Base-by-base conservation (phyloP, 1,140 invertebrate genomes). In the Drosophila pandora region DNA sequence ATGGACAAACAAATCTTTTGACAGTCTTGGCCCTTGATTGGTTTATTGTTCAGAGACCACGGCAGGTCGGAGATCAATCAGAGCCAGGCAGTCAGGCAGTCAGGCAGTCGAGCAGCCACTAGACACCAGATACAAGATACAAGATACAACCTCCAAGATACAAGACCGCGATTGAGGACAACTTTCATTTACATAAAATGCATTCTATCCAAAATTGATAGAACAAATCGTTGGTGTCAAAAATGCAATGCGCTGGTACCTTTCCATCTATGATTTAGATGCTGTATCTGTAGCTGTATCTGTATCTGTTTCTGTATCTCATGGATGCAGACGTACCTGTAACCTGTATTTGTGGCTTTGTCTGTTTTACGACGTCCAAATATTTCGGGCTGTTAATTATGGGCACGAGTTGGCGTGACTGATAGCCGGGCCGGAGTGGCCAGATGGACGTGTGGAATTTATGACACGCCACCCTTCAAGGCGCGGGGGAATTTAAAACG, bases 141-240 rank as follows among this genome's bases (percentile, higher is more conserved):
- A 45, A 12, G 52, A 57, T 6, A 23, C 48, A 25, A 37, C 34
- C 6, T 37, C 8, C 41, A 21, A 43, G 56, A 59, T 37, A 60
- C 56, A 49, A 56, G 60, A 76, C 13, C 39, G 48, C 50, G 65
- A 85, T 85, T 85, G 75, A 76, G 82, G 78, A 82, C 83, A 87
- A 75, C 83, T 85, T 85, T 87, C 79, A 87, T 85, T 85, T 82
- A 72, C 82, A 85, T 87, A 81, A 81, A 83, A 84, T 76, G 76
- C 76, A 84, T 83, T 83, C 57, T 71, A 76, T 57, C 60, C 70
- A 23, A 81, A 79, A 83, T 71, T 75, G 74, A 75, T 73, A 81
- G 78, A 85, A 87, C 82, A 87, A 85, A 85, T 87, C 77, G 77
- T 64, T 70, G 82, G 81, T 87, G 81, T 87, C 82, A 85, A 75